These are phyloP conservation scores for Capitulum mitella DNA, from an alignment of 2,888 invertebrate genomes.

Conservation along the genomic window DNA sequence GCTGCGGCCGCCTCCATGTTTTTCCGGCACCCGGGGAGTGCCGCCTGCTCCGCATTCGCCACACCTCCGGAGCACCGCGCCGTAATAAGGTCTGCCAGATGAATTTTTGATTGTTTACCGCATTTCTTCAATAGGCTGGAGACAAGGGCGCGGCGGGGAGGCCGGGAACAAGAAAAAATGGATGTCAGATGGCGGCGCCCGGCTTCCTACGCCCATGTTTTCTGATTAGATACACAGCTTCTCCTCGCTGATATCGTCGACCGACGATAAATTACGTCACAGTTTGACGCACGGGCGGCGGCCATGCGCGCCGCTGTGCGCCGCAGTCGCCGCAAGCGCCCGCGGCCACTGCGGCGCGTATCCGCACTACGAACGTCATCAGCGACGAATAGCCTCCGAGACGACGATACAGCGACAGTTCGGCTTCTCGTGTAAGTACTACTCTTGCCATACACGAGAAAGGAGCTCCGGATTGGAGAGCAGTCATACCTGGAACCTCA, in stretches of 20 bases:
- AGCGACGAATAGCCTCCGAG: too few species aligned
- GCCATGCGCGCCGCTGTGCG: not conserved
- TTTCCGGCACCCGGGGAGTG: not conserved
- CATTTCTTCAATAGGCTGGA: constrained; percentile 24
- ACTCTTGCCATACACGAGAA: too few species aligned
- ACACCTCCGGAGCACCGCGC: not conserved
- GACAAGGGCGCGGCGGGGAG: constrained; percentile 10
- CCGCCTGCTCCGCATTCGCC: not conserved
- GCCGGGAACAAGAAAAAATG: constrained; percentile 14
- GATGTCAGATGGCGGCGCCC: not conserved
- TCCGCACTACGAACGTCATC: not conserved
- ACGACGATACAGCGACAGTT: too few species aligned
- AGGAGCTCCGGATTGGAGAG: too few species aligned
- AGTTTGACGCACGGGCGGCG: not conserved
- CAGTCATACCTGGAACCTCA: too few species aligned
- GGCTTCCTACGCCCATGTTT: constrained; percentile 17
- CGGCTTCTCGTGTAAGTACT: too few species aligned
- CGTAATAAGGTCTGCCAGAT: constrained; percentile 19
- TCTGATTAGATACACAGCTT: constrained; percentile 21
- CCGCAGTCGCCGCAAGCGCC: not conserved
- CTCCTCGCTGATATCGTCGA: not conserved
- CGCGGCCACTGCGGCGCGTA: not conserved
- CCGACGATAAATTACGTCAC: not conserved
- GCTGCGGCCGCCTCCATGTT: not conserved
- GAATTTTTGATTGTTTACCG: constrained; percentile 23